Conservation (phyloP, 2,113 vertebrate species). For the Willisornis vidua region DNA sequence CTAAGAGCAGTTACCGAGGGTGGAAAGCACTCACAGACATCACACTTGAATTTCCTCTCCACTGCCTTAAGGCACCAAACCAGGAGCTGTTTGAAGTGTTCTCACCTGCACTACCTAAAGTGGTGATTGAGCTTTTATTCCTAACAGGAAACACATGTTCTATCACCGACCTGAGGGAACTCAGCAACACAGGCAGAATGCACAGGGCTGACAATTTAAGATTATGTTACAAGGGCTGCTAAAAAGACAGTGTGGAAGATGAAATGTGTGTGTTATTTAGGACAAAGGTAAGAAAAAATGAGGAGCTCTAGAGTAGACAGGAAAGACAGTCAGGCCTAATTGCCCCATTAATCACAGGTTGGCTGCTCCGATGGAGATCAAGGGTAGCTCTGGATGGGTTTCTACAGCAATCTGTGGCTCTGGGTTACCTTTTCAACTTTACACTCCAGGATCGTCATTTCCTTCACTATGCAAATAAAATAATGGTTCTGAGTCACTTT, state of each 20-base stretch:
- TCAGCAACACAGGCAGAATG: background rate
- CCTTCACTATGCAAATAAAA: background rate
- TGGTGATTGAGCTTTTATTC: background rate
- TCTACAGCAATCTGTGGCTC: background rate
- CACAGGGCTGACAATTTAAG: background rate
- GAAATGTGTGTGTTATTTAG: background rate
- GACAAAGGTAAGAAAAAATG: background rate
- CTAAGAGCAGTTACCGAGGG: too few relatives aligned
- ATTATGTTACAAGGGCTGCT: background rate
- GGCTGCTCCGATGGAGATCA: background rate
- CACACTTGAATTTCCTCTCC: accelerated
- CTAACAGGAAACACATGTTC: background rate
- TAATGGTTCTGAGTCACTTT: background rate
- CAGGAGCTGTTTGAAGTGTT: background rate
- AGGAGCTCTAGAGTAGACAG: background rate
- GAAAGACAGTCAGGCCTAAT: background rate
- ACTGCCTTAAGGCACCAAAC: background rate
- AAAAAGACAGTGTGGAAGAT: background rate
- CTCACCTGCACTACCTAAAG: background rate
- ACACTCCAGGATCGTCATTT: background rate
- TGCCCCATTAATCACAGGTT: background rate
- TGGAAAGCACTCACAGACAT: background rate
- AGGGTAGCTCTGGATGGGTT: background rate
- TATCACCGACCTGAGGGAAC: background rate
- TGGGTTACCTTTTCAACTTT: background rate